Percentiles rank a stretch among this genome's conserved stretches.
Conservation (phyloP, 2,888 invertebrate genomes). For the Galeruca laticollis region DNA sequence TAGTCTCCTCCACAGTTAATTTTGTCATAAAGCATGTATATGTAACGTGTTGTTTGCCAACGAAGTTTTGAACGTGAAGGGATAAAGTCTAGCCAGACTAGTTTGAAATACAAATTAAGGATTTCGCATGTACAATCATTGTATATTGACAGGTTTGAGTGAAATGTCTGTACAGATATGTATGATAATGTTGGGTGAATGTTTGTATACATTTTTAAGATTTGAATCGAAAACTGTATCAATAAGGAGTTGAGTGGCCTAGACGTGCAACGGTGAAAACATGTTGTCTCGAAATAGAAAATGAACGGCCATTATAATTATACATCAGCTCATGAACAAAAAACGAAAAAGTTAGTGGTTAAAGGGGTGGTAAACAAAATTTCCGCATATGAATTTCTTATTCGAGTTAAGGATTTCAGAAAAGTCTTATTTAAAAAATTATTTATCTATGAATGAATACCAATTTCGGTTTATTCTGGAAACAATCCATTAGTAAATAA, state of each 20-base stretch:
- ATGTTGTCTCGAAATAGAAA: constrained; percentile 7
- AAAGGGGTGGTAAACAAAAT: not conserved
- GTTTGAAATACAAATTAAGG: not conserved
- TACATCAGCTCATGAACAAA: not conserved
- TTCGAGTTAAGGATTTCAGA: not conserved
- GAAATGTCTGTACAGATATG: not conserved
- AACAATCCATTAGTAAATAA: not conserved
- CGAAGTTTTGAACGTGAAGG: not conserved
- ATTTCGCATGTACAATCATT: not conserved
- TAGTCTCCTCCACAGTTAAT: too few species aligned
- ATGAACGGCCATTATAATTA: constrained; percentile 6
- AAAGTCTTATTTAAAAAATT: constrained; percentile 1
- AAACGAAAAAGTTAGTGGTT: not conserved
- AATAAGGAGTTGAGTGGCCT: not conserved
- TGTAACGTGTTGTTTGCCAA: not conserved
- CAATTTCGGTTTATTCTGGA: constrained; percentile 9
- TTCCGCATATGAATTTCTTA: constrained; percentile 2
- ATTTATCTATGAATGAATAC: not conserved
- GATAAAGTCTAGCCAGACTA: not conserved
- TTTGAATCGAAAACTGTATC: not conserved
- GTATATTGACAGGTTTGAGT: not conserved
- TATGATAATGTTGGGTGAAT: not conserved
- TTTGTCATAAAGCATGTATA: too few species aligned
- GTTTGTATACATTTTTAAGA: not conserved
- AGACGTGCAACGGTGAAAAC: not conserved